Conservation (phyloP, 37 sponge, comb jelly and placozoan species). For the Mnemiopsis leidyi region DNA sequence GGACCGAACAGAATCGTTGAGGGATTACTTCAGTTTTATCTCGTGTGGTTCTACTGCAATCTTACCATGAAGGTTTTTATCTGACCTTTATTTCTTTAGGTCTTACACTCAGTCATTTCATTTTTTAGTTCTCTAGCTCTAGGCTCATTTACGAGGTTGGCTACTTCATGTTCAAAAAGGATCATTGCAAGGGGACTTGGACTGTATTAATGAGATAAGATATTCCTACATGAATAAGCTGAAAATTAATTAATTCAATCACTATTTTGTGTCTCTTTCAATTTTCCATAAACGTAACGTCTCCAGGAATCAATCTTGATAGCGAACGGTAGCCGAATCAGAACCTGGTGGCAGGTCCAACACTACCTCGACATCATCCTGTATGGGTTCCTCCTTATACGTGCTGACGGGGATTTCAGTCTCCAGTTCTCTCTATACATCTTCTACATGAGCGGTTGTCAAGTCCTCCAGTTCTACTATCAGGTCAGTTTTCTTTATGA, state of each 20-base stretch:
- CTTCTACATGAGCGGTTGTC: conserved; percentile 56
- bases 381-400: background rate
- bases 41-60: conserved; percentile 57
- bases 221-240: no score
- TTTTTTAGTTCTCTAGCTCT: no score
- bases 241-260: no score
- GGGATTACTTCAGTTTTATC: conserved; percentile 39
- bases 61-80: conserved; percentile 34
- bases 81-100: no score
- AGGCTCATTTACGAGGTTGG: no score
- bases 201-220: no score
- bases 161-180: no score
- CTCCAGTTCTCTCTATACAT: conserved; percentile 51
- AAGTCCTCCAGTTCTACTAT: conserved; percentile 42
- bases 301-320: conserved; percentile 37
- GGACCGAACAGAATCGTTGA: conserved; percentile 15
- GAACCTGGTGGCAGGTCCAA: conserved; percentile 44
- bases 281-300: no score
- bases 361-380: conserved; percentile 34
- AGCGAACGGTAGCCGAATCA: conserved; percentile 32
- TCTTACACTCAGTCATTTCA: no score
- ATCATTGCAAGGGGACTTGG: no score
- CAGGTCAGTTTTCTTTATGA: conserved; percentile 15
- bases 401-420: conserved; percentile 12
- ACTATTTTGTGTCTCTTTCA: no score